Evolutionary conservation across 2,888 invertebrate genomes (phyloP), one percentile per base, ranked within the genome.

Genomic region (Drosophila affinis): DNA sequence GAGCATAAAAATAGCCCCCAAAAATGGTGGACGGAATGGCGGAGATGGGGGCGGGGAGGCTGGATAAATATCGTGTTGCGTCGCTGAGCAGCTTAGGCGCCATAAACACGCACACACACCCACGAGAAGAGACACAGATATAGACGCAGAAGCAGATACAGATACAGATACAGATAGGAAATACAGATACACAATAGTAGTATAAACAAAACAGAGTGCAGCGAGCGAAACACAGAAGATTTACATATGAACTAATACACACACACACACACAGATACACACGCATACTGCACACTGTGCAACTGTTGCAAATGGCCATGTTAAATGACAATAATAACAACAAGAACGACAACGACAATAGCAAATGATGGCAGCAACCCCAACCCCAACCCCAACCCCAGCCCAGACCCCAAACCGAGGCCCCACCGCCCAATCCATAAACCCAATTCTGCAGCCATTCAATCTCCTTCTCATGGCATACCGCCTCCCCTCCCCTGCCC

Each of bases 31-130:
- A 46, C 46, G 32, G 44, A 60, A 47, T 45, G 24, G 12, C 27
- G n/a, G 6, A 62, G 45, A 32, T 14, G 57, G n/a, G n/a, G 47
- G 47, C 10, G 51, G 61, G 44, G 46, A 3, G 59, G 52, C 62
- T 67, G 74, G 82, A 87, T 87, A 81, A 87, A 87, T 89, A 87
- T 89, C 88, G 80, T 84, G 84, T 88, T 83, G 84, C 88, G 78
- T 77, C 77, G 87, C 81, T 81, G 77, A 78, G 81, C 84, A 80
- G 84, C 84, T 85, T 88, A 86, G 77, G 87, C 81, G 75, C 75
- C 59, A 72, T 75, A 68, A 72, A 67, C 72, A 72, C 75, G 70
- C 75, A 72, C 75, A 74, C 62, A 12, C 76, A 69, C 56, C 65
- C 72, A 67, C 18, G 18, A 64, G 54, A 58, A 73, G 58, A 58